Base-by-base conservation (phyloP, 2,113 vertebrate species). In the Eptesicus fuscus region DNA sequence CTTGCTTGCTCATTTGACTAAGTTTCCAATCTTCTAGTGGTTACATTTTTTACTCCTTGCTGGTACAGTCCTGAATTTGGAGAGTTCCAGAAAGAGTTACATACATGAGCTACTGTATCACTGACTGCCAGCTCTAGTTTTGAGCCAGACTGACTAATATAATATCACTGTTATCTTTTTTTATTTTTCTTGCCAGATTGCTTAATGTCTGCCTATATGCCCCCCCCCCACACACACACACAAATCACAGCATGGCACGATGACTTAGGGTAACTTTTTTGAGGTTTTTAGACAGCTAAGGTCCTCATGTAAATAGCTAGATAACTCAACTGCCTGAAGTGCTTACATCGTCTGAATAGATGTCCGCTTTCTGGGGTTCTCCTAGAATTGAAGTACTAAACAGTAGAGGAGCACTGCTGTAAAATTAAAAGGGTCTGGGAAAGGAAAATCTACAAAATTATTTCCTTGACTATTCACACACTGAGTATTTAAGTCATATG, bases 281-380 rank as follows among this genome's bases (percentile, higher is more conserved):
- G 73, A 63, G 80, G 73, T 83, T 67, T 95, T 92, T 90, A 0
- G 7, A 86, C 8, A 80, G n/a, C 20, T 77, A 69, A 30, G 70
- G 51, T 40, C 40, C 5, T 56, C 17, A 53, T 84, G 69, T 63
- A 82, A 94, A 65, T 30, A 96, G 44, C 84, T 96, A 95, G 87
- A 42, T 94, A 65, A 4, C 63, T 76, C 82, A 9, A 84, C 93
- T 96, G 86, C 20, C 4, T 2, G 7, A n/a, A 4, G 51, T 86
- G 94, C 42, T 69, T 22, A 25, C 13, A 11, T 65, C 35, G 69
- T 96, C 86, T 73, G 88, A 37, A 71, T 18, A 85, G 35, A 91
- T 42, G 71, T 49, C 35, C 67, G 4, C 90, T 92, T 13, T 97
- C 32, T 67, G 92, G 56, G 69, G 1, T 65, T 96, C 86, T 77